Conservation (phyloP, 1,140 invertebrate species). For the Dendrolimus punctatus region DNA sequence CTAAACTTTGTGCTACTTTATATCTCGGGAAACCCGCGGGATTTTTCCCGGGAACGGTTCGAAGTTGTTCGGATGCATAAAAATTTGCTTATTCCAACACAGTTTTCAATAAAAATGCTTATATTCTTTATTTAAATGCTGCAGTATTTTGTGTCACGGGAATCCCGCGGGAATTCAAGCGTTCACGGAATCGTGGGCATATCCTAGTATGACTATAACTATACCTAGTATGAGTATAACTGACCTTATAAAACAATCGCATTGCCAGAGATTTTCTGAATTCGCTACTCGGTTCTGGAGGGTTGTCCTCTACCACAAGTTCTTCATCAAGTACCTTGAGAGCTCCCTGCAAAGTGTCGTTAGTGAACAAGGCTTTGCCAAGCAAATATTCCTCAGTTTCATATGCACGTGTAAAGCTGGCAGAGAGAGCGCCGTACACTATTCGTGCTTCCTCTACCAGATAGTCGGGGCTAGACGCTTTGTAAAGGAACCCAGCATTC, state of each 20-base stretch:
- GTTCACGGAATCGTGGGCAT: too few relatives aligned
- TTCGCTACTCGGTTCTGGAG: conserved; percentile 71
- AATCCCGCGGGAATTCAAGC: too few relatives aligned
- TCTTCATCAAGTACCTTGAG: conserved; percentile 71
- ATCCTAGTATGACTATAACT: too few relatives aligned
- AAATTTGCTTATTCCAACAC: too few relatives aligned
- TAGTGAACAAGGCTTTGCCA: conserved; percentile 39
- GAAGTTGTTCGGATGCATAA: too few relatives aligned
- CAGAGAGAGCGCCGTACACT: conserved; percentile 78
- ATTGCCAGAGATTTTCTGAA: conserved; percentile 73
- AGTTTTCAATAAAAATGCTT: too few relatives aligned
- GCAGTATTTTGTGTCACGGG: too few relatives aligned
- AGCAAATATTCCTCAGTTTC: conserved; percentile 73
- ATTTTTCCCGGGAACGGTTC: too few relatives aligned
- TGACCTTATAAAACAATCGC: conserved; percentile 75
- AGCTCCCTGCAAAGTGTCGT: conserved; percentile 62
- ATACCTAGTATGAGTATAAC: too few relatives aligned
- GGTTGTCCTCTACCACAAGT: conserved; percentile 69
- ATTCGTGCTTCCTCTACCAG: conserved; percentile 17
- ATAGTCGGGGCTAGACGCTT: conserved; percentile 9
- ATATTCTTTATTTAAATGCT: too few relatives aligned
- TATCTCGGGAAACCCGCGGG: too few relatives aligned
- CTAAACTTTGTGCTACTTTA: too few relatives aligned
- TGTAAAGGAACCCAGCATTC: conserved; percentile 22
- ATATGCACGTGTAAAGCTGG: conserved; percentile 76